Evolutionary conservation across 2,888 invertebrate species (phyloP), one percentile per base, ranked within the genome.

Genomic region (Thumatha senex): DNA sequence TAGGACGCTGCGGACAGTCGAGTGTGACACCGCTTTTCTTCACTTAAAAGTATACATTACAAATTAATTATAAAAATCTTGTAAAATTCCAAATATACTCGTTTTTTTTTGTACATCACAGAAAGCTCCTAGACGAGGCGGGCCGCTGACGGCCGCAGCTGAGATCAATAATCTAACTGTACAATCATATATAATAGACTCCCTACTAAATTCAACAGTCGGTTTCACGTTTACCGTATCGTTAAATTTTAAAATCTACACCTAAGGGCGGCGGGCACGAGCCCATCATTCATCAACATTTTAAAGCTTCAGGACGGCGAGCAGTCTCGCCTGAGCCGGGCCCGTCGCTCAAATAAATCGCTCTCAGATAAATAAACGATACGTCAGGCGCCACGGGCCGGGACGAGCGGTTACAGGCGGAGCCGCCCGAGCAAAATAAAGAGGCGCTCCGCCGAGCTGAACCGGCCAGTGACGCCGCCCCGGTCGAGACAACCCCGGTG

Each of bases 61-160:
- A 84, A 88, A 89, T 89, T 89, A 89, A 90, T 88, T 89, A 89
- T 89, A 89, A 91, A 89, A 91, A 89, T 87, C 87, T 89, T 90
- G 89, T 91, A 90, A 89, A 87, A 88, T 86, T 84, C 86, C 86
- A 90, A 89, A 90, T 89, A 90, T 90, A 83, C 84, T 86, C 79
- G 76, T 78, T 84, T 85, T 82, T 82, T 80, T 89, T 90, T 90
- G 90, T 91, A 91, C 90, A 92, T 92, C 89, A 91, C 91, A 91
- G 89, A 67, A 86, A 86, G 78, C 81, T 84, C 82, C 78, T 77
- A 72, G 74, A 56, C 57, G 66, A 56, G 58, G 63, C 71, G 57
- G 76, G 73, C 75, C 70, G 72, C 73, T 64, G 75, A 67, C 72
- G 75, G 72, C 84, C 87, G 84, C 89, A 86, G 86, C 84, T 89